Evolutionary conservation across 2,888 invertebrate species (phyloP).

Genomic region (Eilema caniola): DNA sequence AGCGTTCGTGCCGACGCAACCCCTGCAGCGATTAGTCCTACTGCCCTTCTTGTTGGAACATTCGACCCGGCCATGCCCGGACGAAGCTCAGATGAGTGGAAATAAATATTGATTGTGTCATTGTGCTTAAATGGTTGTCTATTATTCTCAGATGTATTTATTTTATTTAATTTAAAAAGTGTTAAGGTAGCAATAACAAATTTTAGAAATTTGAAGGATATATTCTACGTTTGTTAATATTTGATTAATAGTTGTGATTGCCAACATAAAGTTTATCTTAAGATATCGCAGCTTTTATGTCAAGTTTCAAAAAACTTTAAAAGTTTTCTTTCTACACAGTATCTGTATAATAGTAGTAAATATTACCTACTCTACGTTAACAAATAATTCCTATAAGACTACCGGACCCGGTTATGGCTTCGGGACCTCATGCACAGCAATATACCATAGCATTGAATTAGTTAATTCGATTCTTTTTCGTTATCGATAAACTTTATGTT

Average conservation of each 20-base stretch:
- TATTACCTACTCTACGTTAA: no score
- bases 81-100: conserved; percentile 73
- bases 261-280: not conserved
- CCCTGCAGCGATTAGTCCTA: conserved; percentile 76
- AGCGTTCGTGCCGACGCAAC: conserved; percentile 78
- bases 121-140: conserved; percentile 37
- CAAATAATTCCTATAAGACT: not conserved
- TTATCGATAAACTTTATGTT: not conserved
- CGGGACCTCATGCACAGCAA: not conserved
- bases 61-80: conserved; percentile 64
- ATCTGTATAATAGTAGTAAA: no score
- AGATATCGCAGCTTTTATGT: not conserved
- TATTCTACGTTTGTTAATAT: not conserved
- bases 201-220: not conserved
- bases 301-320: not conserved
- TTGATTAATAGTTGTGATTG: not conserved
- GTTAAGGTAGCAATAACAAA: not conserved
- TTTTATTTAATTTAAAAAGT: not conserved
- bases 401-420: not conserved
- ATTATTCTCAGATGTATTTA: conserved; percentile 17
- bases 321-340: not conserved
- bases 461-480: no score
- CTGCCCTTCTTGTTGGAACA: conserved; percentile 71
- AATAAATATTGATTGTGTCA: conserved; percentile 52
- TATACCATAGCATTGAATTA: not conserved